Evolutionary conservation across 2,888 invertebrate species (phyloP).

Genomic region (Agonopterix arenella): DNA sequence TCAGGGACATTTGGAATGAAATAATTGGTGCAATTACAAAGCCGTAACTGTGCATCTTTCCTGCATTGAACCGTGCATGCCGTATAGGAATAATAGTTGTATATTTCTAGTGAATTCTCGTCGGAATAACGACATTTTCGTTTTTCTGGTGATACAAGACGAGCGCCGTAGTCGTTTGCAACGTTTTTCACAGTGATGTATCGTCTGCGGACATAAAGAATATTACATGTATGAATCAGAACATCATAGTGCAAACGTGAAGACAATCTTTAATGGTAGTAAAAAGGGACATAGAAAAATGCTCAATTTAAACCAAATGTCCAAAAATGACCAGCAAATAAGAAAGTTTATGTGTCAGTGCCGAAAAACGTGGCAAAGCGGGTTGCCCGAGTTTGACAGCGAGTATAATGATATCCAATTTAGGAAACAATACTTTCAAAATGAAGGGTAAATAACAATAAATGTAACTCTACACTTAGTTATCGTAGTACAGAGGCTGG

Average conservation of each 20-base stretch:
- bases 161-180: constrained; percentile 81
- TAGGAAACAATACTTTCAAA: no score
- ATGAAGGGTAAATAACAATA: no score
- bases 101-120: constrained; percentile 77
- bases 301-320: no score
- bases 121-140: constrained; percentile 86
- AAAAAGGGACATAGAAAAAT: no score
- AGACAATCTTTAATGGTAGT: not conserved
- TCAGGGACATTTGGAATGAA: constrained; percentile 81
- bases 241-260: not conserved
- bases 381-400: no score
- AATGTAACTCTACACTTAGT: no score
- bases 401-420: no score
- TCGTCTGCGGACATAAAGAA: constrained; percentile 49
- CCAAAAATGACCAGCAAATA: no score
- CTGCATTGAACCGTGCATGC: constrained; percentile 86
- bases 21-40: constrained; percentile 84
- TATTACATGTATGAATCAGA: no score
- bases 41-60: constrained; percentile 78
- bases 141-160: constrained; percentile 78
- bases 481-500: no score
- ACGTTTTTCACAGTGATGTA: constrained; percentile 78
- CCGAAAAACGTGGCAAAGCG: no score
- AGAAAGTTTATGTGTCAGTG: no score
- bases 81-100: constrained; percentile 81